Evolutionary conservation across 2,113 vertebrate species (phyloP).

Genomic region (Zootoca vivipara): DNA sequence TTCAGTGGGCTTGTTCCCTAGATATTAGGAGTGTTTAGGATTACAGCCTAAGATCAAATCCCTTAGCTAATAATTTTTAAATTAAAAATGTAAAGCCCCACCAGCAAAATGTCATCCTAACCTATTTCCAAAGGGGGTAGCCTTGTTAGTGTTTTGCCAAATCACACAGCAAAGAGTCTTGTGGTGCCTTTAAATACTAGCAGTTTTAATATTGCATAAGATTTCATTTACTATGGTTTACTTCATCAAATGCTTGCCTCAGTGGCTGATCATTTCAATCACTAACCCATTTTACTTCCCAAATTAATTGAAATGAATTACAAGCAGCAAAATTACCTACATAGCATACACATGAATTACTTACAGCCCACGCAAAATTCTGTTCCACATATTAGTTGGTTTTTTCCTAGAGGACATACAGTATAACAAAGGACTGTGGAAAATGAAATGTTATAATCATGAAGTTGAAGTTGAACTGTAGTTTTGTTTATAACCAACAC

Average conservation of each 20-base stretch:
- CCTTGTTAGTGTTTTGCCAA: too few relatives aligned
- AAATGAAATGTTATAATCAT: constrained; percentile 29
- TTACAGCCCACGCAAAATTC: constrained; percentile 76
- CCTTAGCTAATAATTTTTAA: neutral
- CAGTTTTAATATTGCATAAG: too few relatives aligned
- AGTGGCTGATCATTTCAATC: neutral
- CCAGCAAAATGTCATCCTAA: neutral
- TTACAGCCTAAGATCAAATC: neutral
- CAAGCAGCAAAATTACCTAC: neutral
- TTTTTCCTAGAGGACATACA: neutral
- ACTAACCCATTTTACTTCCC: neutral
- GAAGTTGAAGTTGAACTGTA: constrained; percentile 39
- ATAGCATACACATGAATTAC: constrained; percentile 40
- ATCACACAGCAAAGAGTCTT: too few relatives aligned
- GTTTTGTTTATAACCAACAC: constrained; percentile 55
- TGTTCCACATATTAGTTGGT: constrained; percentile 63
- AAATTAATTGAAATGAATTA: neutral
- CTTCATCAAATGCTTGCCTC: too few relatives aligned
- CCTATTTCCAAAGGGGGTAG: neutral
- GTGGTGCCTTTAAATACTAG: too few relatives aligned
- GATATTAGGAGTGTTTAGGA: neutral
- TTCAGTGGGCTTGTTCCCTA: neutral
- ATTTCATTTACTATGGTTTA: too few relatives aligned
- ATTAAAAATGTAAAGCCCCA: neutral
- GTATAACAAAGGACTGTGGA: constrained; percentile 42